These are phyloP conservation scores for Cromileptes altivelis DNA, from an alignment of 2,113 vertebrate genomes.

Conservation along the genomic window DNA sequence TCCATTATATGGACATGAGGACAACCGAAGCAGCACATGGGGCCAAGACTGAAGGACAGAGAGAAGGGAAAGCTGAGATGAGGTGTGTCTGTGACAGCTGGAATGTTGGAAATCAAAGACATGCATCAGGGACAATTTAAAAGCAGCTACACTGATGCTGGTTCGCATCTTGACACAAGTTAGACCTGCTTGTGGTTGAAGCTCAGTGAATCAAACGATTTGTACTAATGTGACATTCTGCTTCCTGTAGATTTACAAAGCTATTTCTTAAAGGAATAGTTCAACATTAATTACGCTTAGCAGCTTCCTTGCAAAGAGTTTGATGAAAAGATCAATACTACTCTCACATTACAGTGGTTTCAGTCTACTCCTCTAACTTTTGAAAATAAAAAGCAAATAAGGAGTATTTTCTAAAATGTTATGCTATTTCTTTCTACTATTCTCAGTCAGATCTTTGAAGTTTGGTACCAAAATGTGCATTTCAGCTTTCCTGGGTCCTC, in stretches of 20 bases:
- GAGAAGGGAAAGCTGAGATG: neutral
- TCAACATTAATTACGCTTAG: neutral
- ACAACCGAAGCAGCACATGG: neutral
- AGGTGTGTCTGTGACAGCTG: constrained; percentile 9
- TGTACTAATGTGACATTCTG: neutral
- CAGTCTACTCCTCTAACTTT: neutral
- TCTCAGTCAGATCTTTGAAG: neutral
- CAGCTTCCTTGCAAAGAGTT: neutral
- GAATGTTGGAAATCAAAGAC: neutral
- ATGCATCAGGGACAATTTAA: neutral
- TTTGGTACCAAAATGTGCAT: neutral
- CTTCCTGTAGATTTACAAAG: neutral
- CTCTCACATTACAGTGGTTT: too few relatives aligned
- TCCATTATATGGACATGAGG: neutral
- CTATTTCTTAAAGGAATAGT: neutral
- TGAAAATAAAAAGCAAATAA: neutral
- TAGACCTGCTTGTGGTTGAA: neutral
- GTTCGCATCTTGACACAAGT: neutral
- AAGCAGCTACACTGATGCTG: neutral
- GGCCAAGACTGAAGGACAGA: neutral
- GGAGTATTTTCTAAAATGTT: neutral
- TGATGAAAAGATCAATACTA: neutral
- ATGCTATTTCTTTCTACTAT: neutral
- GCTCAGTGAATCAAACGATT: neutral
- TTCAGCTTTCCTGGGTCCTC: neutral